Evolutionary conservation across 1,140 invertebrate species (phyloP).

Genomic region (Achatina immaculata): DNA sequence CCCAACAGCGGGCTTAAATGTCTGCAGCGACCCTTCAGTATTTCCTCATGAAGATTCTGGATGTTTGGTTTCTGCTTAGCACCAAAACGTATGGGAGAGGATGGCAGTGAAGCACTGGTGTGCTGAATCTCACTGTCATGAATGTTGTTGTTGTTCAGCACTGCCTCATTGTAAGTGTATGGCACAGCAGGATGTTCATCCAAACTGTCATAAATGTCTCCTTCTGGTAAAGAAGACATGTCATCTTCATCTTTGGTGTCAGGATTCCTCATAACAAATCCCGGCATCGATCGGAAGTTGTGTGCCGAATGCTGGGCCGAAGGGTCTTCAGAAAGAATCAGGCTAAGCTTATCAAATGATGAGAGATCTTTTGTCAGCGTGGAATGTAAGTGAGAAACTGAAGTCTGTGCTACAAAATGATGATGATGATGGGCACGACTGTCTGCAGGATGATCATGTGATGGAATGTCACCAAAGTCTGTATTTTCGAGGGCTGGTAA

Average conservation of each 20-base stretch:
- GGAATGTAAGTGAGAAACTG: neutral
- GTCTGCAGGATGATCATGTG: neutral
- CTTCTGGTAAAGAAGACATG: neutral
- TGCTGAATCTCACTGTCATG: constrained; percentile 54
- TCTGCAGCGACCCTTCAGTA: constrained; percentile 55
- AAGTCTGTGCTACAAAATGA: neutral
- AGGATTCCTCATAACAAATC: constrained; percentile 38
- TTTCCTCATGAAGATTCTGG: constrained; percentile 54
- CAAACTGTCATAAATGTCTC: neutral
- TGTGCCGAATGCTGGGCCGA: constrained; percentile 12
- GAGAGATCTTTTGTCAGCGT: constrained; percentile 4
- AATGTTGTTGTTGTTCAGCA: neutral
- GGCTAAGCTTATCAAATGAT: constrained; percentile 22
- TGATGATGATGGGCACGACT: neutral
- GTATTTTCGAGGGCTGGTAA: too few relatives aligned
- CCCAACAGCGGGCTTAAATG: constrained; percentile 64
- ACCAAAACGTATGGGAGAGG: constrained; percentile 57
- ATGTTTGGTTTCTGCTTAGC: constrained; percentile 52
- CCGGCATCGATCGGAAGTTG: constrained; percentile 36
- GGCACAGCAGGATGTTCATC: neutral
- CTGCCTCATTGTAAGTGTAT: neutral
- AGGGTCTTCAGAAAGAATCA: constrained; percentile 33
- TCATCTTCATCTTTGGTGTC: constrained; percentile 12
- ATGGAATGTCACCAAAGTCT: too few relatives aligned
- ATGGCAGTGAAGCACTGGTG: constrained; percentile 61